Percentiles rank a stretch among this genome's conserved stretches.
phyloP scores from a whole-genome alignment of 2,888 invertebrate genomes.

The Arge pagana region DNA sequence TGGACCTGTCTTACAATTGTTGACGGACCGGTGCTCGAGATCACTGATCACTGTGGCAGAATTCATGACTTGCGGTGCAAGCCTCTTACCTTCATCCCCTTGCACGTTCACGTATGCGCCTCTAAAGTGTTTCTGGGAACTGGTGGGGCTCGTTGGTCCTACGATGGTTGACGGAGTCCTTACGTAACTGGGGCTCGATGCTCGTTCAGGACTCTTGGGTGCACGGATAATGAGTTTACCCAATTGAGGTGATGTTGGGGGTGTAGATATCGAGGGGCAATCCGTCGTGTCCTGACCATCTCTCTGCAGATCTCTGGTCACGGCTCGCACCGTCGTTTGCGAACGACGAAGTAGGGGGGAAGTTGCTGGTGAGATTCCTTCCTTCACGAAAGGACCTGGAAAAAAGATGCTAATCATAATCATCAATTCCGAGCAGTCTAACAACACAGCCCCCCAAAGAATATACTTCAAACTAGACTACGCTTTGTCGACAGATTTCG shows the following conservation, averaged over 20 bases:
- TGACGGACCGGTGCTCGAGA: neutral
- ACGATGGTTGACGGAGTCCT: slow-evolving; percentile 67
- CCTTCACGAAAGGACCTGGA: slow-evolving; percentile 73
- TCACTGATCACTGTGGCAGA: neutral
- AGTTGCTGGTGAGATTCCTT: slow-evolving; percentile 56
- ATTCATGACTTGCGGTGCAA: slow-evolving; percentile 29
- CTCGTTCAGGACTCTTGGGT: slow-evolving; percentile 55
- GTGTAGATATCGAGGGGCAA: slow-evolving; percentile 53
- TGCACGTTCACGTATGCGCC: slow-evolving; percentile 77
- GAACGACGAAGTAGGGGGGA: slow-evolving; percentile 62
- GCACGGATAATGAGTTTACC: slow-evolving; percentile 70
- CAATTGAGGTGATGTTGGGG: slow-evolving; percentile 67
- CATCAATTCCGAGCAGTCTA: no score
- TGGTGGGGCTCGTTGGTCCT: slow-evolving; percentile 60
- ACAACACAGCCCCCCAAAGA: no score
- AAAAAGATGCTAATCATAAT: no score
- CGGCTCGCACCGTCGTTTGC: slow-evolving; percentile 57
- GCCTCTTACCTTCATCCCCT: slow-evolving; percentile 74
- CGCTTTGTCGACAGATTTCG: no score
- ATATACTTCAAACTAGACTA: no score
- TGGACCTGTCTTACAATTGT: slow-evolving; percentile 10
- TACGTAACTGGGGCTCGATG: slow-evolving; percentile 52
- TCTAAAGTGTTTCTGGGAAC: slow-evolving; percentile 57
- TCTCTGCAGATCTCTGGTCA: slow-evolving; percentile 35
- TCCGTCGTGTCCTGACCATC: slow-evolving; percentile 59